These are phyloP conservation scores for Chironomus tepperi DNA, from an alignment of 1,140 invertebrate genomes.

Conservation along the genomic window DNA sequence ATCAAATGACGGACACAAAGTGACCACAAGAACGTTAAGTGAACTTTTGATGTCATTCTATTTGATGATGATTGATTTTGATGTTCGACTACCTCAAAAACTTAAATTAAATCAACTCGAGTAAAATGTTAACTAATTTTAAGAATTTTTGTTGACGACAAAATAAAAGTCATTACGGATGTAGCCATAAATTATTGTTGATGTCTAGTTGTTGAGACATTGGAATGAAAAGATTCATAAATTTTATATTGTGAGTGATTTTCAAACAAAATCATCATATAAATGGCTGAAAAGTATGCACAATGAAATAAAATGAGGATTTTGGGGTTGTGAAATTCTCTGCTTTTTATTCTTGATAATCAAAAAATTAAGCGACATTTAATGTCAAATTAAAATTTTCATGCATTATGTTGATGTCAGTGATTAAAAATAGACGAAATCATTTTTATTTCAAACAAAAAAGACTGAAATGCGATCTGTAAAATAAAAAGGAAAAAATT, in stretches of 20 bases:
- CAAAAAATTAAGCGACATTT: neutral
- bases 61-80: neutral
- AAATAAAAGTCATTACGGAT: neutral
- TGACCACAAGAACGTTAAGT: neutral
- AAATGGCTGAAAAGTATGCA: neutral
- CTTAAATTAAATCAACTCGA: neutral
- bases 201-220: neutral
- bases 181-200: neutral
- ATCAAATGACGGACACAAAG: neutral
- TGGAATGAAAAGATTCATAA: neutral
- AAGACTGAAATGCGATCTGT: too few species aligned
- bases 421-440: too few species aligned
- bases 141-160: neutral
- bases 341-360: neutral
- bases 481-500: too few species aligned
- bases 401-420: too few species aligned
- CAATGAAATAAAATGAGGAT: too few species aligned
- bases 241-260: neutral
- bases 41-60: neutral
- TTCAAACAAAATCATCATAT: neutral
- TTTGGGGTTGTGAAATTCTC: too few species aligned
- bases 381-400: neutral
- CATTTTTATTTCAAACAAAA: too few species aligned
- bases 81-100: neutral
- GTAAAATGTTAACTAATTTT: neutral